These are phyloP conservation scores for Diachasmimorpha longicaudata DNA, from an alignment of 1,140 invertebrate genomes.

Conservation along the genomic window DNA sequence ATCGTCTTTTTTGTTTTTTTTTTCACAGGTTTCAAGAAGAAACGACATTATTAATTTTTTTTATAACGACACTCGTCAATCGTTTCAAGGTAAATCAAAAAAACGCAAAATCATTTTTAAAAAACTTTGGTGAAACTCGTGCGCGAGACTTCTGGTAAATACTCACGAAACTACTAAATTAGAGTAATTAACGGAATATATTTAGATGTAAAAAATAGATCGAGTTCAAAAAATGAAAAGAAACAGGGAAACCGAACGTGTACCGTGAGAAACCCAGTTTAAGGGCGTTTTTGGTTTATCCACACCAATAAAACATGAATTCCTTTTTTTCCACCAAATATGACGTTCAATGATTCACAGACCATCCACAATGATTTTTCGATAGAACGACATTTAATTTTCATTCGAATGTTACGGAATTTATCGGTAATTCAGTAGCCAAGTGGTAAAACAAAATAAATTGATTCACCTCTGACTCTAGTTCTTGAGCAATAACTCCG, in stretches of 20 bases:
- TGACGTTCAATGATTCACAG: too few species aligned
- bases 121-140: constrained; percentile 22
- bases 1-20: constrained; percentile 29
- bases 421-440: too few species aligned
- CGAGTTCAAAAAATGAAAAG: constrained; percentile 36
- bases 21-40: constrained; percentile 55
- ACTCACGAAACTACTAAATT: constrained; percentile 54
- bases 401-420: too few species aligned
- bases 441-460: too few species aligned
- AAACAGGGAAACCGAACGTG: background rate
- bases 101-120: constrained; percentile 5
- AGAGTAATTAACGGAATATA: constrained; percentile 55
- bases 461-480: too few species aligned
- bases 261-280: too few species aligned
- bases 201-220: constrained; percentile 45
- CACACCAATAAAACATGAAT: too few species aligned
- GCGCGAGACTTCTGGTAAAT: constrained; percentile 50
- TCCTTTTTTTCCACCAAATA: too few species aligned
- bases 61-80: constrained; percentile 33
- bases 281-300: too few species aligned
- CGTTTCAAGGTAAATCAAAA: constrained; percentile 27
- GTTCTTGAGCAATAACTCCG: too few species aligned
- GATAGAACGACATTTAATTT: too few species aligned
- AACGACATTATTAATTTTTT: constrained; percentile 52
- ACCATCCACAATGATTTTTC: too few species aligned